Evolutionary conservation across 2,888 invertebrate genomes (phyloP).

Genomic region (Lithophane semibrunnea): DNA sequence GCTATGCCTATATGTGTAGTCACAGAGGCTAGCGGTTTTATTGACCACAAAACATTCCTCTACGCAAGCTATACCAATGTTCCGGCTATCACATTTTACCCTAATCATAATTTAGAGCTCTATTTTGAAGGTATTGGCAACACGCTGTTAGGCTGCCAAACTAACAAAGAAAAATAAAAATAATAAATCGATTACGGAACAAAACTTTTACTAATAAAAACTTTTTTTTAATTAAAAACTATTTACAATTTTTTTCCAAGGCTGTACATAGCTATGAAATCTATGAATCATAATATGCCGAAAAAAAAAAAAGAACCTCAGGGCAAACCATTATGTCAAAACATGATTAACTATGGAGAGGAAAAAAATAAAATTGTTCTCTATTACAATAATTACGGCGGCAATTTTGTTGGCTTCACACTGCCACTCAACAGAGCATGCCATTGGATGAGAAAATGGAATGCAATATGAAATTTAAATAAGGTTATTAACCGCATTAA

Average conservation of each 20-base stretch:
- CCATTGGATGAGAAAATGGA: conserved; percentile 34
- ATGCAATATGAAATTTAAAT: conserved; percentile 38
- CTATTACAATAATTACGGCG: conserved; percentile 69
- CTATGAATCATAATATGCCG: conserved; percentile 47
- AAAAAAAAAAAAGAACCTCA: conserved; percentile 49
- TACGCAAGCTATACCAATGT: neutral
- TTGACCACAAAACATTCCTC: conserved; percentile 18
- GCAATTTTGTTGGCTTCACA: conserved; percentile 63
- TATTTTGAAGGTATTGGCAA: neutral
- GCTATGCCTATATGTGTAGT: neutral
- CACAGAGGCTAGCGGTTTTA: conserved; percentile 15
- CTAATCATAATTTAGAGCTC: conserved; percentile 1
- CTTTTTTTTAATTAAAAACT: neutral
- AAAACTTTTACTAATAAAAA: neutral
- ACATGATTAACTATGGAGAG: conserved; percentile 56
- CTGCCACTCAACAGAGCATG: conserved; percentile 47
- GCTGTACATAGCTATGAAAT: conserved; percentile 17
- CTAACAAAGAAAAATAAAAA: neutral
- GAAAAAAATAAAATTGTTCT: conserved; percentile 65
- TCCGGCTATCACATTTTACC: neutral
- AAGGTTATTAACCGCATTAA: conserved; percentile 50
- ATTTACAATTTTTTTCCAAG: conserved; percentile 35
- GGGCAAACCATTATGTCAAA: conserved; percentile 54
- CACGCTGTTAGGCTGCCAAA: neutral
- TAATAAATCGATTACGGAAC: conserved; percentile 21